Base-by-base conservation (phyloP, 2,888 invertebrate species). In the Cephus runcator region DNA sequence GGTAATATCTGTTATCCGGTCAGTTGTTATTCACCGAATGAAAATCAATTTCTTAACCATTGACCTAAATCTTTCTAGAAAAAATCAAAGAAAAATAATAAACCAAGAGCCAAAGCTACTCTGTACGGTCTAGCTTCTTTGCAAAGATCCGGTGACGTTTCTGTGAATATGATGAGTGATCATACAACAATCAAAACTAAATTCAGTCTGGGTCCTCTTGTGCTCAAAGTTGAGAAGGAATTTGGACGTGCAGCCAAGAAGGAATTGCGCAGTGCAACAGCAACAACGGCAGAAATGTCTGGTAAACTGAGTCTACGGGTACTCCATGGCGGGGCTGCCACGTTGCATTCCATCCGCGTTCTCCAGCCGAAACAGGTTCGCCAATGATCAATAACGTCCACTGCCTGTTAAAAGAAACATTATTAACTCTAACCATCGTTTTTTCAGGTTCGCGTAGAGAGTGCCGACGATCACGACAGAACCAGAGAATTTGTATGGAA, bases 211-310 rank as follows among this genome's bases (percentile, higher is more conserved):
- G 97, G 97, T 75, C 97, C 97, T 0, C 92, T 97, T 73, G 94
- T 95, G 34, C 92, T 97, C 81, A 95, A 96, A 91, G 97, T 96
- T 0, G 96, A 96, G 89, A 95, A 96, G 91, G 95, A 96, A 94
- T 95, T 96, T 85, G 96, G 96, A 73, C 94, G 95, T 81, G 96
- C 96, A 69, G 95, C 95, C 69, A 96, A 96, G 87, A 95, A 96
- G 86, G 96, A 96, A 92, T 92, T 97, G 80, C 95, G 97, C 90
- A 97, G 96, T 84, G 97, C 97, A 1, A 97, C 97, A 0, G 97
- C 97, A 0, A 96, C 96, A 4, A 97, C 97, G 1, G 96, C 96
- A 1, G 97, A 97, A 92, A 97, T 97, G 96, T 93, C 94, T 76
- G 97, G 97, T 40, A 95, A 95, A 90, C 92, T 97, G 79, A 96